Conservation (phyloP, 2,797 vertebrate genomes). For the Macrochelys suwanniensis region DNA sequence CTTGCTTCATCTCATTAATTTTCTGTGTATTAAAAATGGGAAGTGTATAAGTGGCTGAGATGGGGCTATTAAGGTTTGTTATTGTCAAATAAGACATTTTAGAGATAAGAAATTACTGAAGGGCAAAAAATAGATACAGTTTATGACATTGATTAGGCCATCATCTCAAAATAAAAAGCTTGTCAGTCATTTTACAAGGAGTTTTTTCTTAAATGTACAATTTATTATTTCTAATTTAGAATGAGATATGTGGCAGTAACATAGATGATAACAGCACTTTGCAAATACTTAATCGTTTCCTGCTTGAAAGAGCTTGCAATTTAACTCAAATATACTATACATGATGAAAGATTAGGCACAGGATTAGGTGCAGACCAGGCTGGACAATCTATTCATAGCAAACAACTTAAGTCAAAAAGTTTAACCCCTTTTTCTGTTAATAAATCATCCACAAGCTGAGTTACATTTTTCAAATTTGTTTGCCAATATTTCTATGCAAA, state of each 20-base stretch:
- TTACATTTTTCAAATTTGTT: background rate
- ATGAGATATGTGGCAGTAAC: background rate
- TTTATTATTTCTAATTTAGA: background rate
- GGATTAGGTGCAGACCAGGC: background rate
- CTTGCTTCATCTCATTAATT: constrained; percentile 10
- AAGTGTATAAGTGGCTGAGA: background rate
- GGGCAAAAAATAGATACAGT: background rate
- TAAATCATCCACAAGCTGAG: background rate
- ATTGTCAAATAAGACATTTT: background rate
- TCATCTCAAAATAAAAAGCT: background rate
- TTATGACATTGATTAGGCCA: background rate
- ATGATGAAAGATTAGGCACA: background rate
- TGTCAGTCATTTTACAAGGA: background rate
- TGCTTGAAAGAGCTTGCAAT: background rate
- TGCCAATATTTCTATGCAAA: background rate
- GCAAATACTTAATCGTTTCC: background rate
- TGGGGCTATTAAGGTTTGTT: background rate
- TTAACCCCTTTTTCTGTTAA: background rate
- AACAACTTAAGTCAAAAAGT: background rate
- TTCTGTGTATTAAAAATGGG: background rate
- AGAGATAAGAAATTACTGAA: background rate
- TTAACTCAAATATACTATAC: background rate
- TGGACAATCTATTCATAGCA: accelerated
- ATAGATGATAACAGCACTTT: background rate
- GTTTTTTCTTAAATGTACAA: background rate